Conservation (phyloP, 1,140 invertebrate species). For the Trypoxylus dichotomus region DNA sequence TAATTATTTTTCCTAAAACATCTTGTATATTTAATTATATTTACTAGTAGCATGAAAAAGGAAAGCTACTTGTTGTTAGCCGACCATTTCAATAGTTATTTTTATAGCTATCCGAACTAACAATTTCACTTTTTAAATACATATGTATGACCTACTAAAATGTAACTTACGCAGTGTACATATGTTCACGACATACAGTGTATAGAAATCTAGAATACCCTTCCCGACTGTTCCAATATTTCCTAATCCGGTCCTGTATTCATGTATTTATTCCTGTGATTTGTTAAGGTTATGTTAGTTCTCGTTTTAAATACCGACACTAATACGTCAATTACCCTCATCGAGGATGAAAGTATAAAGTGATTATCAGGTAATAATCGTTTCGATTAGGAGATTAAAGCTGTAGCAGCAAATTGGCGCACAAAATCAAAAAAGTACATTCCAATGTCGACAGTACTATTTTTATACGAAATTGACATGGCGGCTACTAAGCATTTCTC, state of each 20-base stretch:
- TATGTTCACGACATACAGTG: background rate
- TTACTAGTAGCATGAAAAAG: no score
- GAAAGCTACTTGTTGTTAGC: no score
- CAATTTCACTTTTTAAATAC: no score
- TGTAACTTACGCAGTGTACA: no score
- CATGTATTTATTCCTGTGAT: background rate
- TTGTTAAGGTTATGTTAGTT: conserved; percentile 10
- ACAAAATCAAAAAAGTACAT: conserved; percentile 39
- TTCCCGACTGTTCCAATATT: background rate
- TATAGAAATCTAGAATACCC: background rate
- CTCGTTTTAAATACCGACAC: background rate
- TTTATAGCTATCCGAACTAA: no score
- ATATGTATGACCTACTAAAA: no score
- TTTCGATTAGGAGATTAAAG: background rate
- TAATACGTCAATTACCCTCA: background rate
- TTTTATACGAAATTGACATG: conserved; percentile 48
- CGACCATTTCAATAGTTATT: no score
- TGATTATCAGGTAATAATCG: background rate
- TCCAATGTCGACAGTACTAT: conserved; percentile 43
- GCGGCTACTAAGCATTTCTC: conserved; percentile 36
- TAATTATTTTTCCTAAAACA: no score
- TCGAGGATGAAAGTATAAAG: background rate
- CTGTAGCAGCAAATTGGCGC: conserved; percentile 26
- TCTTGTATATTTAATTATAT: no score
- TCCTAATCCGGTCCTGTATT: background rate